Conservation (phyloP, 1,140 invertebrate genomes). For the Amyelois transitella region DNA sequence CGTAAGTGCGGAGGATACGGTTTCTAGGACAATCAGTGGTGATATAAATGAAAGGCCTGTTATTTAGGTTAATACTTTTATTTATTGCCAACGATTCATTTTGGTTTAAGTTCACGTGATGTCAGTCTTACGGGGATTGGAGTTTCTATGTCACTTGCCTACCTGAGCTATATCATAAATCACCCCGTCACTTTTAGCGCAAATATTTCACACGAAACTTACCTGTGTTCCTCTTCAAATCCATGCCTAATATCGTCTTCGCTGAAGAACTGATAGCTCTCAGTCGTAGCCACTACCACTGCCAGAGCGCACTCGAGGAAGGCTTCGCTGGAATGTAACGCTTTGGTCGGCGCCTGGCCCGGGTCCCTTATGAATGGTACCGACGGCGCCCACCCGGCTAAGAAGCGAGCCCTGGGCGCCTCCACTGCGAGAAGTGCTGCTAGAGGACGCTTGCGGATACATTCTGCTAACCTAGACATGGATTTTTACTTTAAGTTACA, state of each 20-base stretch:
- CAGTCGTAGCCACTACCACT: constrained; percentile 82
- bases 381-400: constrained; percentile 71
- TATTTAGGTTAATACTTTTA: too few relatives aligned
- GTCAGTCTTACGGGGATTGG: too few relatives aligned
- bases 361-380: constrained; percentile 81
- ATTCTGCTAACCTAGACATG: constrained; percentile 73
- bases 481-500: too few relatives aligned
- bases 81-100: too few relatives aligned
- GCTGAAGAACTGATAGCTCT: constrained; percentile 85
- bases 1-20: constrained; percentile 85
- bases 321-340: constrained; percentile 81
- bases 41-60: too few relatives aligned
- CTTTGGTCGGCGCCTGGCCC: constrained; percentile 75
- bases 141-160: too few relatives aligned
- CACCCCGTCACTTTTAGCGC: background rate
- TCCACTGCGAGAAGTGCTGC: constrained; percentile 78
- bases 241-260: constrained; percentile 84
- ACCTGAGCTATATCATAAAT: too few relatives aligned
- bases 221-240: constrained; percentile 83
- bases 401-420: constrained; percentile 78
- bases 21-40: constrained; percentile 63
- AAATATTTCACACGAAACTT: too few relatives aligned
- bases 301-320: constrained; percentile 83
- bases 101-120: too few relatives aligned
- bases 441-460: constrained; percentile 77